phyloP scores from a whole-genome alignment of 2,888 invertebrate genomes.

The Alsophila aescularia region DNA sequence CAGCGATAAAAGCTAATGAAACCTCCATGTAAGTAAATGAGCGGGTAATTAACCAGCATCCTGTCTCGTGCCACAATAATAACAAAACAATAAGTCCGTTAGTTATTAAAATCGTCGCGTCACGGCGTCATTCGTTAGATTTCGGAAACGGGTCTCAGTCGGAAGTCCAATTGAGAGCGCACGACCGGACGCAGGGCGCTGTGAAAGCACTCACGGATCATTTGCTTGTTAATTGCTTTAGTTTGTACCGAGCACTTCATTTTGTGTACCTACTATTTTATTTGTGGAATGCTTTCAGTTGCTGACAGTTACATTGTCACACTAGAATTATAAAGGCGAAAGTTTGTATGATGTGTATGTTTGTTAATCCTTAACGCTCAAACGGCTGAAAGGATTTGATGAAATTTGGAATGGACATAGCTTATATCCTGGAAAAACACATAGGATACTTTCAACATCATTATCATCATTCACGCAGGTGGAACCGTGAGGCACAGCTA shows the following conservation, averaged over 20 bases:
- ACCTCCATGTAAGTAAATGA: slow-evolving; percentile 66
- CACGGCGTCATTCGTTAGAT: slow-evolving; percentile 57
- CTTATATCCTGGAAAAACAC: too few relatives aligned
- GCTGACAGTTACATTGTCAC: slow-evolving; percentile 2
- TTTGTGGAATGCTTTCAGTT: slow-evolving; percentile 25
- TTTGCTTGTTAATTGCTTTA: slow-evolving; percentile 65
- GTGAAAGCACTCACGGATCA: slow-evolving; percentile 73
- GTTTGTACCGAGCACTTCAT: slow-evolving; percentile 22
- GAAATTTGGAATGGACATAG: too few relatives aligned
- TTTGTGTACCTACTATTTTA: too few relatives aligned
- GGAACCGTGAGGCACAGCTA: too few relatives aligned
- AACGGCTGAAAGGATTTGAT: too few relatives aligned
- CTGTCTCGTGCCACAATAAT: slow-evolving; percentile 81
- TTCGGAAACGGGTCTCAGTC: slow-evolving; percentile 74
- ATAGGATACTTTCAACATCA: too few relatives aligned
- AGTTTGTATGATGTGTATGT: too few relatives aligned
- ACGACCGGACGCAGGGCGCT: slow-evolving; percentile 75
- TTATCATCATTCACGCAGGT: too few relatives aligned
- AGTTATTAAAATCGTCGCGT: slow-evolving; percentile 69
- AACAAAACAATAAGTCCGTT: slow-evolving; percentile 81
- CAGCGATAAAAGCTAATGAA: slow-evolving; percentile 56
- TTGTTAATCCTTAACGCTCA: too few relatives aligned
- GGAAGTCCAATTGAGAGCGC: slow-evolving; percentile 83
- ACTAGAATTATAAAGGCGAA: too few relatives aligned
- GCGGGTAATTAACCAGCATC: slow-evolving; percentile 78